phyloP scores from a whole-genome alignment of 2,797 vertebrate species.

The Ptychobarbus kaznakovi region DNA sequence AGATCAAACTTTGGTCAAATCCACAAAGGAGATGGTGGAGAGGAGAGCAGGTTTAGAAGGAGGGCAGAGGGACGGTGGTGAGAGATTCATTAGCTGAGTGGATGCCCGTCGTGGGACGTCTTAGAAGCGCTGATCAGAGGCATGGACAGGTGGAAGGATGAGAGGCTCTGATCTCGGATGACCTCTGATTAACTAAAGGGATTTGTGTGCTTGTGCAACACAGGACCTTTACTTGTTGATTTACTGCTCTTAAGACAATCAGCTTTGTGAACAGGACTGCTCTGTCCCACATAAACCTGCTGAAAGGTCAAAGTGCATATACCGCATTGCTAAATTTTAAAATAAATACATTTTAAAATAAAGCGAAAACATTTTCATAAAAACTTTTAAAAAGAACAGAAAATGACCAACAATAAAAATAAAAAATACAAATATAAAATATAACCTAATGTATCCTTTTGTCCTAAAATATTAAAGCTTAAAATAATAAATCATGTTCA shows the following conservation, averaged over 20 bases:
- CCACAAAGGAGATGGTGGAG: slow-evolving; percentile 68
- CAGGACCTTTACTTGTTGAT: slow-evolving; percentile 7
- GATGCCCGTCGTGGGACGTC: slow-evolving; percentile 53
- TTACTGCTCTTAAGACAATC: neutral
- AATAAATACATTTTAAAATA: too few species aligned
- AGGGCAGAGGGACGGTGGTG: slow-evolving; percentile 38
- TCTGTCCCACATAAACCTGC: neutral
- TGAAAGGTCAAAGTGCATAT: neutral
- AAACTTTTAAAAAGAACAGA: too few species aligned
- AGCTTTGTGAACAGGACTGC: neutral
- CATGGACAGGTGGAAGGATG: slow-evolving; percentile 35
- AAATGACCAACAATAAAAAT: neutral
- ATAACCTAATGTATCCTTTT: too few species aligned
- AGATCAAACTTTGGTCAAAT: slow-evolving; percentile 74
- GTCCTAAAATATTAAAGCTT: neutral
- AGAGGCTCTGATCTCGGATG: slow-evolving; percentile 18
- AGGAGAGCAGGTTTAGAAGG: slow-evolving; percentile 38
- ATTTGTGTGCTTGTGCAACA: neutral
- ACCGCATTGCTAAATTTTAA: too few species aligned
- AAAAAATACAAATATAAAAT: too few species aligned
- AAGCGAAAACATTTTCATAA: too few species aligned
- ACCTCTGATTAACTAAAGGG: slow-evolving; percentile 21
- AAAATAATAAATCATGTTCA: neutral
- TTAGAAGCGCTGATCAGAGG: slow-evolving; percentile 49
- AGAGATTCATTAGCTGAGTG: slow-evolving; percentile 66